Conservation (phyloP, 2,888 invertebrate species). For the Drosophila dives region DNA sequence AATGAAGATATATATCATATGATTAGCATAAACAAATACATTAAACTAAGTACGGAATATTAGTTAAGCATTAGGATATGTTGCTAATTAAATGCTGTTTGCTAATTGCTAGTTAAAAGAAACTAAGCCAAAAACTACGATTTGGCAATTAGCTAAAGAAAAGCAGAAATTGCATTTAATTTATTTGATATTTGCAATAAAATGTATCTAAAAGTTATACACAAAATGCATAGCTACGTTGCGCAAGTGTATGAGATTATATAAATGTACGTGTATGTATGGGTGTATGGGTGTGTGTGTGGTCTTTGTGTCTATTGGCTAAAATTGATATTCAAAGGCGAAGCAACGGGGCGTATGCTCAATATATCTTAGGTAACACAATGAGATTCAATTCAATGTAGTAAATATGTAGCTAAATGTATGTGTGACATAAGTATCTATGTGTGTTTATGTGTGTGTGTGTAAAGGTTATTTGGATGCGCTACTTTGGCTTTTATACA, state of each 20-base stretch:
- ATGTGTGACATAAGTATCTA: conserved; percentile 5
- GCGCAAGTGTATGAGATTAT: conserved; percentile 22
- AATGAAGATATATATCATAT: conserved; percentile 43
- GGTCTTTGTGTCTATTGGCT: not conserved
- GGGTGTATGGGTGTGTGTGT: conserved; percentile 11
- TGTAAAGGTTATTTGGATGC: conserved; percentile 8
- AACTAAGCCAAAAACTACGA: conserved; percentile 52
- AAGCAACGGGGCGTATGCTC: conserved; percentile 71
- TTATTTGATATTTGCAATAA: conserved; percentile 6
- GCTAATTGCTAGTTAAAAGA: conserved; percentile 39
- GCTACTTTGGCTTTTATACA: conserved; percentile 41
- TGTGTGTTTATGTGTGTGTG: conserved; percentile 15
- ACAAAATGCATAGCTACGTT: conserved; percentile 51
- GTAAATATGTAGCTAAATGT: conserved; percentile 19
- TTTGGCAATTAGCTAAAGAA: conserved; percentile 36
- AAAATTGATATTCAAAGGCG: conserved; percentile 50
- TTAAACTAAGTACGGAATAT: conserved; percentile 30
- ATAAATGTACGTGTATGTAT: conserved; percentile 2
- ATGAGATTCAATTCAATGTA: conserved; percentile 54
- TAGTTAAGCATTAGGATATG: conserved; percentile 32
- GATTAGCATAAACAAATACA: conserved; percentile 55
- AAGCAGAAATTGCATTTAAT: conserved; percentile 19
- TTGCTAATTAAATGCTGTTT: conserved; percentile 44
- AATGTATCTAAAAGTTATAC: conserved; percentile 27
- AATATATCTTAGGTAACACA: conserved; percentile 41